Evolutionary conservation across 2,113 vertebrate genomes (phyloP).

Genomic region (Synchiropus splendidus): DNA sequence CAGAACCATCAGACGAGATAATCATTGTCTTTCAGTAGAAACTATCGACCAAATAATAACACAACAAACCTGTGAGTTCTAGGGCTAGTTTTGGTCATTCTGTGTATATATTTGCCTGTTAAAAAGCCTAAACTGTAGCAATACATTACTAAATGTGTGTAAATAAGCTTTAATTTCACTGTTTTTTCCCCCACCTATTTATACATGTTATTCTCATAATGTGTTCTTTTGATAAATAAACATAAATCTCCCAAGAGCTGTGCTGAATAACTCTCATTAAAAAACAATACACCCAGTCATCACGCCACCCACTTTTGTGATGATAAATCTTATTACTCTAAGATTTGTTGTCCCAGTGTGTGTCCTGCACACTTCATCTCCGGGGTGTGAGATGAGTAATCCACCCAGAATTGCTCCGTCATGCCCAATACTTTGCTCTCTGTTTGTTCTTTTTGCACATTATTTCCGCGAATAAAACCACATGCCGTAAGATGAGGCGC

Average conservation of each 20-base stretch:
- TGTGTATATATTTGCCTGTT: slow-evolving; percentile 49
- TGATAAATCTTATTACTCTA: slow-evolving; percentile 42
- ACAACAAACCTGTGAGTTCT: no score
- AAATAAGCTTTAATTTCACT: slow-evolving; percentile 39
- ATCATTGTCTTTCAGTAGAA: no score
- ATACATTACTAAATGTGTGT: slow-evolving; percentile 20
- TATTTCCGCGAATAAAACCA: no score
- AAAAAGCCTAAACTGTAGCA: slow-evolving; percentile 30
- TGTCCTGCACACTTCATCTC: slow-evolving; percentile 20
- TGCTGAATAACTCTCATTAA: slow-evolving; percentile 4
- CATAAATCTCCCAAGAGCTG: slow-evolving; percentile 6
- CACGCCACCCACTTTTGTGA: slow-evolving; percentile 34
- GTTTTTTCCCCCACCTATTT: slow-evolving; percentile 36
- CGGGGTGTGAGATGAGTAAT: slow-evolving; percentile 60
- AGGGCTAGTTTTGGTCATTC: no score
- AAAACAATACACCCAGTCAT: slow-evolving; percentile 26
- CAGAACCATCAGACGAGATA: no score
- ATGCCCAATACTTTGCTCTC: no score
- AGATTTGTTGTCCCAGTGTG: slow-evolving; percentile 35
- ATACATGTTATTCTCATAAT: slow-evolving; percentile 16
- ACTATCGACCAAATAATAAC: no score
- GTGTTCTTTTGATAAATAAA: slow-evolving; percentile 29
- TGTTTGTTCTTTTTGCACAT: no score
- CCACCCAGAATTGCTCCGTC: slow-evolving; percentile 17
- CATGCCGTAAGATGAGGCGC: no score